A percentile compares a stretch with the other conserved stretches of the same genome.
These are phyloP conservation scores for Sepioteuthis lessoniana DNA, from an alignment of 2,888 invertebrate genomes.

Conservation along the genomic window DNA sequence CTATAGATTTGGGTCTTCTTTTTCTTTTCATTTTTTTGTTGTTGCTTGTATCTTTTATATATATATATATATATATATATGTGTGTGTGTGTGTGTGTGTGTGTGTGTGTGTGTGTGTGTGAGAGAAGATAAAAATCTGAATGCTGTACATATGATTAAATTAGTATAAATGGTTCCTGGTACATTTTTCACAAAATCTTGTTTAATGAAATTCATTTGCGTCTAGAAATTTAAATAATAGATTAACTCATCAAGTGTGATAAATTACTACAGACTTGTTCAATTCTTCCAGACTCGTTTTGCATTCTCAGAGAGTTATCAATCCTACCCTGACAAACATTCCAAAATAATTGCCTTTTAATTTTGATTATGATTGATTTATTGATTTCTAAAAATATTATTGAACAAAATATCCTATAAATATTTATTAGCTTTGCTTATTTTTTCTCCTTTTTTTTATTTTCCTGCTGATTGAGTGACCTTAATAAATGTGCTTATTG, in stretches of 20 bases:
- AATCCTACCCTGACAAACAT: too few relatives aligned
- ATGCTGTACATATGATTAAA: too few relatives aligned
- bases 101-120: too few relatives aligned
- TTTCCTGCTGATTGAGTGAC: background rate
- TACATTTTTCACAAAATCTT: background rate
- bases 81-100: too few relatives aligned
- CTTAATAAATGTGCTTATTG: conserved; percentile 16
- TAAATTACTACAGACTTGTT: background rate
- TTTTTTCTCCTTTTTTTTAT: background rate
- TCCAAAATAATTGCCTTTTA: conserved; percentile 6
- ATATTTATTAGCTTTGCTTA: background rate
- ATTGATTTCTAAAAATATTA: background rate
- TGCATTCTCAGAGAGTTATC: too few relatives aligned
- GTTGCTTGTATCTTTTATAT: too few relatives aligned
- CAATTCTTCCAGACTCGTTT: background rate
- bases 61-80: too few relatives aligned
- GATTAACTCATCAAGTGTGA: background rate
- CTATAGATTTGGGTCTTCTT: too few relatives aligned
- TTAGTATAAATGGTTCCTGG: too few relatives aligned
- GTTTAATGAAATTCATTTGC: background rate
- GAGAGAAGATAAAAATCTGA: too few relatives aligned
- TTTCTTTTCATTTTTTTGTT: too few relatives aligned
- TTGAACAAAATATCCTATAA: background rate
- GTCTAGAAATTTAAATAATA: background rate
- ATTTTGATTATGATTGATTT: conserved; percentile 8